Evolutionary conservation across 2,113 vertebrate genomes (phyloP), one percentile per base, ranked within the genome.

Genomic region (Probosciger aterrimus): DNA sequence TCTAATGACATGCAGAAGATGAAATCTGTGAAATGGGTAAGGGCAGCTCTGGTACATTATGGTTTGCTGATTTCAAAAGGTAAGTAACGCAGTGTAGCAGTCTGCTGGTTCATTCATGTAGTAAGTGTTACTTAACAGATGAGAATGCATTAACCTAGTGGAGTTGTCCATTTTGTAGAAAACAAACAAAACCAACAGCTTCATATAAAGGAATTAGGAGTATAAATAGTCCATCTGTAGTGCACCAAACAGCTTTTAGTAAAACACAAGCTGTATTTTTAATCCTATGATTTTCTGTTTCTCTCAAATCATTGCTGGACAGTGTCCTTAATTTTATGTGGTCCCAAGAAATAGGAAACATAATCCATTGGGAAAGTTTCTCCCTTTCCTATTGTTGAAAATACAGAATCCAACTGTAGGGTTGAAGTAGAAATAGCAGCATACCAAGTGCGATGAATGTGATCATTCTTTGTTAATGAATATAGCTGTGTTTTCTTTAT

Each of bases 341-440:
- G 2, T 60, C 46, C 23, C 27, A 60, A 67, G 37, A 39, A 77
- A 71, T 22, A 63, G 25, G 67, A 85, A 93, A 77, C 28, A 68
- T 37, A 87, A 73, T 90, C 74, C 83, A 78, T 63, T 92, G 81
- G 88, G 50, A 74, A 88, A 43, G 5, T 78, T 73, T 88, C 47
- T 94, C 41, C 57, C 13, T 2, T 77, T 92, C 80, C 50, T 77
- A 22, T 25, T 75, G 33, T 70, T 60, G 80, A 90, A 97, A 95
- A 95, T 71, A 82, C 6, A 93, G 83, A 96, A 63, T 90, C 68
- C 85, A 89, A 90, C 86, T 92, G 19, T 78, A 79, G 57, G 41
- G 52, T 19, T 57, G 57, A 94, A 90, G 35, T 85, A 82, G 95
- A 96, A 92, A 85, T 50, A 93, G 65, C 37, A 37, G 8, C 4